Percentiles rank a stretch among this genome's conserved stretches.
These are phyloP conservation scores for Sinosuthora webbiana DNA, from an alignment of 2,113 vertebrate genomes.

Conservation along the genomic window DNA sequence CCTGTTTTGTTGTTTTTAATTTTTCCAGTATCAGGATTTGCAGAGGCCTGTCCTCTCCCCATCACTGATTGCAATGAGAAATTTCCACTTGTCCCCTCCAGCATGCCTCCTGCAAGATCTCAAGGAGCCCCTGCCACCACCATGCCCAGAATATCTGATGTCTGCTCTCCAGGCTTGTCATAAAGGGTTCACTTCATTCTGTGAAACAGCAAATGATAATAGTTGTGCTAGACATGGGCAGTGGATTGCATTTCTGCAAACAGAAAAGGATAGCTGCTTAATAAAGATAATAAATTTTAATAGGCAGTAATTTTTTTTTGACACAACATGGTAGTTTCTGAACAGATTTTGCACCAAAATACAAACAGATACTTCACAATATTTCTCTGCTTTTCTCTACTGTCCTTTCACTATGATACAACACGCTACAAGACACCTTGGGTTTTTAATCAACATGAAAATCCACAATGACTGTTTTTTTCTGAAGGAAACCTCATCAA, in stretches of 20 bases:
- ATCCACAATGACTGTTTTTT: background rate
- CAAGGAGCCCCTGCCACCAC: background rate
- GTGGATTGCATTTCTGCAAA: background rate
- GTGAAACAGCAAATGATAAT: background rate
- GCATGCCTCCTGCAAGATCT: background rate
- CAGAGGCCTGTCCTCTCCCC: background rate
- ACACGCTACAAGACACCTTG: background rate
- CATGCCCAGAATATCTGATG: background rate
- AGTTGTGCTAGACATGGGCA: background rate
- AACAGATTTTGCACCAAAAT: background rate
- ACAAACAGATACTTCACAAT: background rate
- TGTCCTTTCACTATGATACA: background rate
- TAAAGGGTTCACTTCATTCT: background rate
- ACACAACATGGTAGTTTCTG: background rate
- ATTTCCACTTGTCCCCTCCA: background rate
- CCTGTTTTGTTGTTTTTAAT: background rate
- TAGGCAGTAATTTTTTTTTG: background rate
- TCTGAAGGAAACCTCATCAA: background rate
- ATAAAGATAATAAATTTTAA: slow-evolving; percentile 48
- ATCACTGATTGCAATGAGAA: background rate
- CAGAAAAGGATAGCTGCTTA: background rate
- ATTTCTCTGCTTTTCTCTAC: background rate
- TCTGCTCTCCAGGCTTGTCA: background rate
- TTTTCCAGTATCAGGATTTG: background rate
- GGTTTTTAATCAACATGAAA: background rate